Evolutionary conservation across 2,113 vertebrate genomes (phyloP).

Genomic region (Pygathrix nemaeus): DNA sequence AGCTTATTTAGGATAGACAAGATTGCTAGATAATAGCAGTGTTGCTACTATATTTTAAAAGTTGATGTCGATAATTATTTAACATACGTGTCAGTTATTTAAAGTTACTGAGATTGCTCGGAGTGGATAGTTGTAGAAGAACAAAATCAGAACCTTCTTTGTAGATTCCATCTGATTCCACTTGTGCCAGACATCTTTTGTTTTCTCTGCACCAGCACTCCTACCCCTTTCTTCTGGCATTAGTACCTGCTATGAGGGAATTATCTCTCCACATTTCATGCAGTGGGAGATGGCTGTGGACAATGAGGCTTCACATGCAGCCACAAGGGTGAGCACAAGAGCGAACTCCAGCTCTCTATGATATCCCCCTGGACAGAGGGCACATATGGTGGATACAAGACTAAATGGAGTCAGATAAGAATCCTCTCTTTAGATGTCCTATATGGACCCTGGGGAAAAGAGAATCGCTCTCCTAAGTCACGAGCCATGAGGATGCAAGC

Average conservation of each 20-base stretch:
- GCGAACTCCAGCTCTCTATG: background rate
- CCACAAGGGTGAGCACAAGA: background rate
- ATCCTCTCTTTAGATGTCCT: background rate
- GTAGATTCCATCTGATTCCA: background rate
- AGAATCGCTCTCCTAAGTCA: background rate
- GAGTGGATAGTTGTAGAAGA: background rate
- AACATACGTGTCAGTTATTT: background rate
- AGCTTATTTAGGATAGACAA: background rate
- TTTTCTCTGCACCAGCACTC: background rate
- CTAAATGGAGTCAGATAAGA: background rate
- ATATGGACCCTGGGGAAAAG: background rate
- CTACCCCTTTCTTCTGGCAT: background rate
- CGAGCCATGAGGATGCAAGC: background rate
- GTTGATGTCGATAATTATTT: background rate
- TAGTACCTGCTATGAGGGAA: background rate
- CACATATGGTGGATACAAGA: background rate
- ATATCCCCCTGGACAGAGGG: background rate
- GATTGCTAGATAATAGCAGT: background rate
- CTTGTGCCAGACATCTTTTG: background rate
- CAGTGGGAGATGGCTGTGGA: background rate
- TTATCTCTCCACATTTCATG: background rate
- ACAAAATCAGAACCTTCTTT: background rate
- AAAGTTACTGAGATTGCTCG: background rate
- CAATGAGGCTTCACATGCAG: background rate
- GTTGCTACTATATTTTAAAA: background rate